Conservation (phyloP, 2,888 invertebrate species). For the Pyralis farinalis region DNA sequence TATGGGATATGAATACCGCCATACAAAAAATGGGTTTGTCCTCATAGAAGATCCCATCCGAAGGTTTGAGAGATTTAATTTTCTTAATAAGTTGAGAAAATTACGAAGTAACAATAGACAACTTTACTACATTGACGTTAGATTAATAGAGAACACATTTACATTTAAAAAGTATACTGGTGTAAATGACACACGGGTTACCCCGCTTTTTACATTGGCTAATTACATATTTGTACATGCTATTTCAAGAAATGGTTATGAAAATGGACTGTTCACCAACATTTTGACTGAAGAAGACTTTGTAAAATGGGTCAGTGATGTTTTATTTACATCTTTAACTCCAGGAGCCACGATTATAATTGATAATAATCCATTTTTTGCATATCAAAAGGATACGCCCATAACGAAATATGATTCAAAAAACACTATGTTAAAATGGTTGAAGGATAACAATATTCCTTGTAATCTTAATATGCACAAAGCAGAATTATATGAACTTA, state of each 20-base stretch:
- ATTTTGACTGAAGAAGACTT: conserved; percentile 29
- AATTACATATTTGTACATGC: conserved; percentile 30
- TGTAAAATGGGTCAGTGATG: conserved; percentile 45
- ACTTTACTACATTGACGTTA: conserved; percentile 48
- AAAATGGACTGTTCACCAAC: conserved; percentile 35
- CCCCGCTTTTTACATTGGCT: too few relatives aligned
- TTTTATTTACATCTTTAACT: conserved; percentile 30
- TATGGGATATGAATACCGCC: conserved; percentile 32
- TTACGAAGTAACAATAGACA: conserved; percentile 19
- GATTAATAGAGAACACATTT: conserved; percentile 26
- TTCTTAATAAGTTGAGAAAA: conserved; percentile 36
- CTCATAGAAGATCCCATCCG: conserved; percentile 44
- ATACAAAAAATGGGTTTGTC: conserved; percentile 24
- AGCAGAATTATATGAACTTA: conserved; percentile 43
- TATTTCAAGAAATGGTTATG: conserved; percentile 29
- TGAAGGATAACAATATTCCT: conserved; percentile 41
- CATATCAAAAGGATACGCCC: conserved; percentile 13
- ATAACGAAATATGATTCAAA: conserved; percentile 44
- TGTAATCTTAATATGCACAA: conserved; percentile 35
- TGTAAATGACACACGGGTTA: too few relatives aligned
- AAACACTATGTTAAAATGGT: conserved; percentile 40
- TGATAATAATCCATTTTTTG: conserved; percentile 32
- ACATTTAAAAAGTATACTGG: conserved; percentile 23
- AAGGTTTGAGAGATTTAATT: conserved; percentile 41
- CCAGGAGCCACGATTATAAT: conserved; percentile 39